These are phyloP conservation scores for Carposina sasakii DNA, from an alignment of 1,140 invertebrate genomes.

Conservation along the genomic window DNA sequence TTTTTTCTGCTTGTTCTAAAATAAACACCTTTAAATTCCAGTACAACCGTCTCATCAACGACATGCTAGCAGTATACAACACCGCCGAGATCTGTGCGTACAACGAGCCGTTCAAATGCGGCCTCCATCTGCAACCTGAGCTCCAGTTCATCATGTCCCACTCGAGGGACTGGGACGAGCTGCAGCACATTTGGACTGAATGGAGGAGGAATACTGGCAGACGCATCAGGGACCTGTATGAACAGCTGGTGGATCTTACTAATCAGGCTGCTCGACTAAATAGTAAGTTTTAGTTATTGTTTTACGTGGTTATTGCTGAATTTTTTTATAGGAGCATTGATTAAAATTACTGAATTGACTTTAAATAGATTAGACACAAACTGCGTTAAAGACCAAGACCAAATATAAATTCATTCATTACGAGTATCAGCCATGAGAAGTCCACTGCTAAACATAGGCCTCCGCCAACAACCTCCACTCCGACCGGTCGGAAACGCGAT, in stretches of 20 bases:
- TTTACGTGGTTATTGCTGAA: too few relatives aligned
- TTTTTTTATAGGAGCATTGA: too few relatives aligned
- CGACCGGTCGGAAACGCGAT: too few relatives aligned
- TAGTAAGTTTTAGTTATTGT: conserved; percentile 85
- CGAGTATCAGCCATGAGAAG: too few relatives aligned
- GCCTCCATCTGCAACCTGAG: conserved; percentile 86
- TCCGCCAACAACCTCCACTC: too few relatives aligned
- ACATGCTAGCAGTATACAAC: conserved; percentile 92
- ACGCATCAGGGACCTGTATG: conserved; percentile 85
- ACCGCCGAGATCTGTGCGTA: conserved; percentile 88
- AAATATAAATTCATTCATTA: too few relatives aligned
- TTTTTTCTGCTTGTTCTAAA: too few relatives aligned
- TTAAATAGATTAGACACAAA: too few relatives aligned
- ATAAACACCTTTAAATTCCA: conserved; percentile 59
- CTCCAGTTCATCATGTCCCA: conserved; percentile 78
- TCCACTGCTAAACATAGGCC: too few relatives aligned
- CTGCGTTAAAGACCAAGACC: too few relatives aligned
- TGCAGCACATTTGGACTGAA: conserved; percentile 89
- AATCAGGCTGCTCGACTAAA: conserved; percentile 91
- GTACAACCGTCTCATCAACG: conserved; percentile 89
- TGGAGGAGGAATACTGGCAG: conserved; percentile 87
- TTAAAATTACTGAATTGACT: too few relatives aligned
- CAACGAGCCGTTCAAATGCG: conserved; percentile 87
- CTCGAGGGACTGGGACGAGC: conserved; percentile 87
- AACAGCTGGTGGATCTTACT: conserved; percentile 86